Evolutionary conservation across 2,113 vertebrate species (phyloP), one percentile per base, ranked within the genome.

Genomic region (Myotis brandtii): DNA sequence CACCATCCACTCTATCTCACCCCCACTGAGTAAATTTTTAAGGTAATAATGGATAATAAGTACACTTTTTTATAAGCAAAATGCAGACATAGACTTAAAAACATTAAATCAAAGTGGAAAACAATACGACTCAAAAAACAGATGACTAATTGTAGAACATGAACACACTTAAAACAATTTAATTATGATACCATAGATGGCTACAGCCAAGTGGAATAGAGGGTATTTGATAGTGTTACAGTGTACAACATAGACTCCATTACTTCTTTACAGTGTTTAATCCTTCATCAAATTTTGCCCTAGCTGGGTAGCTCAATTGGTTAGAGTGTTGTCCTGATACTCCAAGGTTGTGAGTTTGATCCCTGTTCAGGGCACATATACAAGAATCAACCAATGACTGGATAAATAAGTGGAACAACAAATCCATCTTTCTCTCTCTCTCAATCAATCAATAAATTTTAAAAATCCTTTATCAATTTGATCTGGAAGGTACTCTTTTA

Each of bases 391-490:
- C 46, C 46, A 46, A 46, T 46, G 62, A 32, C 27, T 66, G 62
- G 10, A 66, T 32, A 66, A 67, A n/a, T 66, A 66, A 64, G 64
- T 67, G 30, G 62, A 67, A 67, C 30, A 67, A 67, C 32, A 67
- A n/a, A 67, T n/a, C 6, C 14, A 6, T 67, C 12, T 66, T 14
- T 66, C 62, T 64, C 20, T 66, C 64, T n/a, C 64, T 5, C 10
- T 30, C 62, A 30, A 30, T 64, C 62, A 30, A 64, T 64, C 27
- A 30, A 64, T 66, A 37, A 37, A 37, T 37, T 37, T 62, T 17
- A 67, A 67, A 67, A 70, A 87, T 81, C 23, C 37, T 82, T 89
- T 46, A 54, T 89, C 83, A 93, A 95, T 67, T 67, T 81, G 84
- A 84, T 30, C 84, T 82, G 34, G 32, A 87, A 86, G 32, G 67